These are phyloP conservation scores for Elysia crispata DNA, from an alignment of 2,888 invertebrate genomes.

Conservation along the genomic window DNA sequence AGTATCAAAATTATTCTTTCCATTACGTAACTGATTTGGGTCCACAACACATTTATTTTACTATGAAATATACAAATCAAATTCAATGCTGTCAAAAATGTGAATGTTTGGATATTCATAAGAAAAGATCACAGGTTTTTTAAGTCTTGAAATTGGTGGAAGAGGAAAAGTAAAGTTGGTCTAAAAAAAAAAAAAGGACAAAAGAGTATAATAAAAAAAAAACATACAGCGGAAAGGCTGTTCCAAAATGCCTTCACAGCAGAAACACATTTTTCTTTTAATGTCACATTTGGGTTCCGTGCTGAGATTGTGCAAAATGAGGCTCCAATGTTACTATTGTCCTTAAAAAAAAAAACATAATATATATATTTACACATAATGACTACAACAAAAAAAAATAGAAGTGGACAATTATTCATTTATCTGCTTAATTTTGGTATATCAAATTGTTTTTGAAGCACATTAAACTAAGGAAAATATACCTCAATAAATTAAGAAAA, in stretches of 20 bases:
- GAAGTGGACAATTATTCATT: not conserved
- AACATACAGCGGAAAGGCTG: constrained; percentile 32
- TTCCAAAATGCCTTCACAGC: constrained; percentile 44
- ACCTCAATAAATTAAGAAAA: no score
- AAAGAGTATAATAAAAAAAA: not conserved
- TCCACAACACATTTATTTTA: no score
- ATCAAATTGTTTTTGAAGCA: no score
- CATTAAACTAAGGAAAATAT: no score
- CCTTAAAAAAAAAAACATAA: constrained; percentile 31
- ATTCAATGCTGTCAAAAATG: no score
- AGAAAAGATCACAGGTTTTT: not conserved
- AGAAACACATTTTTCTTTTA: constrained; percentile 45
- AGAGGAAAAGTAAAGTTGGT: not conserved
- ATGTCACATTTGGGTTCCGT: constrained; percentile 35
- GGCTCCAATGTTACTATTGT: constrained; percentile 42
- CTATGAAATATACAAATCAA: no score
- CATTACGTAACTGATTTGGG: no score
- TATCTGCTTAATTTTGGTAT: no score
- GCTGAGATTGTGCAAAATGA: constrained; percentile 38
- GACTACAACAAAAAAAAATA: not conserved
- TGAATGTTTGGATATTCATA: not conserved
- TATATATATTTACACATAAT: not conserved
- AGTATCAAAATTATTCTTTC: no score
- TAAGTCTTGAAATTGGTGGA: not conserved
- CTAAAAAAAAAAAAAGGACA: no score